Conservation (phyloP, 2,888 invertebrate genomes). For the Rhagonycha fulva region DNA sequence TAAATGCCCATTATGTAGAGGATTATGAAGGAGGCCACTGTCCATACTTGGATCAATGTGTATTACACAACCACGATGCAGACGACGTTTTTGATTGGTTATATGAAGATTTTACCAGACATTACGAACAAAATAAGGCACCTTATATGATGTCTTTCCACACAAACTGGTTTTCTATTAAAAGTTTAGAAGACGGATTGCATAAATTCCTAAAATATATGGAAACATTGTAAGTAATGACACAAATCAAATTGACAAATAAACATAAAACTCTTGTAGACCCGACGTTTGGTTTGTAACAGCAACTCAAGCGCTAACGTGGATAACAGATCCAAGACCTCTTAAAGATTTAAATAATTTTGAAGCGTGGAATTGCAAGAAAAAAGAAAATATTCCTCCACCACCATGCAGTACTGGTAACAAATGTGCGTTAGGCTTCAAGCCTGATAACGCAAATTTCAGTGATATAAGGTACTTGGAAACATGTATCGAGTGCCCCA, state of each 20-base stretch:
- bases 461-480: constrained; percentile 86
- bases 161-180: constrained; percentile 95
- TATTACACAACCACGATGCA: constrained; percentile 82
- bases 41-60: constrained; percentile 90
- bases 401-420: constrained; percentile 80
- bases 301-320: constrained; percentile 84
- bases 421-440: constrained; percentile 83
- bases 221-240: constrained; percentile 65
- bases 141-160: constrained; percentile 96
- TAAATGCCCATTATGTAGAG: constrained; percentile 88
- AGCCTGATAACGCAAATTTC: constrained; percentile 74
- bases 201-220: constrained; percentile 87
- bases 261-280: constrained; percentile 57
- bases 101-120: constrained; percentile 83
- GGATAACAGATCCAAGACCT: constrained; percentile 86
- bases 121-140: constrained; percentile 85
- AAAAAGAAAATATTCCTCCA: constrained; percentile 68
- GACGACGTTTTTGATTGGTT: constrained; percentile 83
- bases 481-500: constrained; percentile 85
- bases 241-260: background rate
- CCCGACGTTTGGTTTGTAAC: constrained; percentile 88
- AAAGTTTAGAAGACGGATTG: constrained; percentile 78
- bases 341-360: constrained; percentile 69
- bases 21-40: constrained; percentile 91
- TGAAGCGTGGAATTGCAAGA: constrained; percentile 83